phyloP scores from a whole-genome alignment of 2,113 vertebrate species.

The Bungarus multicinctus region DNA sequence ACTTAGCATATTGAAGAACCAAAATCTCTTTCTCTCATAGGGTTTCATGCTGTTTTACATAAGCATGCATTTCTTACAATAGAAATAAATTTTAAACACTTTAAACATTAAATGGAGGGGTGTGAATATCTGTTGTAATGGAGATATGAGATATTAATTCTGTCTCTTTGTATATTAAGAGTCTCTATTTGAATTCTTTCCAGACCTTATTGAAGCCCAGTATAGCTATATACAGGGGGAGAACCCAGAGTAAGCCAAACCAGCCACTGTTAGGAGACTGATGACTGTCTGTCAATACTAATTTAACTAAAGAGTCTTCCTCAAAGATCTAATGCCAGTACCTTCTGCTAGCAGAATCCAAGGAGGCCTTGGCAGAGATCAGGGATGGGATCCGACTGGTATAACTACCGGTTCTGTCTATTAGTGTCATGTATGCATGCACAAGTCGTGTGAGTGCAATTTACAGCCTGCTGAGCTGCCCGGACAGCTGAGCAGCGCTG shows the following conservation, averaged over 20 bases:
- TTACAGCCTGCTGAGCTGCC: too few species aligned
- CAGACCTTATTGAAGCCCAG: neutral
- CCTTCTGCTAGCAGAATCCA: neutral
- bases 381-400: too few species aligned
- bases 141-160: neutral
- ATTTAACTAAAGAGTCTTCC: neutral
- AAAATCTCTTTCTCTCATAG: neutral
- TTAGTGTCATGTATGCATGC: too few species aligned
- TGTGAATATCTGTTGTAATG: neutral
- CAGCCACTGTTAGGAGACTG: neutral
- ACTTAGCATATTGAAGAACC: neutral
- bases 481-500: too few species aligned
- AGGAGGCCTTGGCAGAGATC: neutral
- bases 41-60: neutral
- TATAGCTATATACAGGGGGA: neutral
- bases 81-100: neutral
- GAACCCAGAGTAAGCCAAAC: neutral
- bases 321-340: neutral
- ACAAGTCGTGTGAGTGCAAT: too few species aligned
- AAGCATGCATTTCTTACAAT: neutral
- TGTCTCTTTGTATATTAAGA: neutral
- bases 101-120: too few species aligned
- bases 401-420: too few species aligned
- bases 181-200: neutral
- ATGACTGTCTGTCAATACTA: neutral